Conservation (phyloP, 2,797 vertebrate genomes). For the Hypotaenidia okinawae region DNA sequence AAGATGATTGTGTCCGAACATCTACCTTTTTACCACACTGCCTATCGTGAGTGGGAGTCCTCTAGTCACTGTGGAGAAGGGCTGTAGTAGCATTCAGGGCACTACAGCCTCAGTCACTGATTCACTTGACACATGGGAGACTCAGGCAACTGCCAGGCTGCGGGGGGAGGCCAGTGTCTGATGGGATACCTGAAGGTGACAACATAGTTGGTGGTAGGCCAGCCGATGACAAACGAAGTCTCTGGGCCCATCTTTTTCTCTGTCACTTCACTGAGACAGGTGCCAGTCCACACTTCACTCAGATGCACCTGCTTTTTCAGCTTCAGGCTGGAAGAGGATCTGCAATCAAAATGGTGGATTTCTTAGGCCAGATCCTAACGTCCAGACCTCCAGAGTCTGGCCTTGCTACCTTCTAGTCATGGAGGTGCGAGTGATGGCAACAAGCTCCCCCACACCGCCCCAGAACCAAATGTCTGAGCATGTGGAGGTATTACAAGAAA, state of each 20-base stretch:
- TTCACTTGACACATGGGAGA: background rate
- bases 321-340: slow-evolving; percentile 82
- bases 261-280: slow-evolving; percentile 84
- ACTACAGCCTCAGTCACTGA: background rate
- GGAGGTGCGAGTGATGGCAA: background rate
- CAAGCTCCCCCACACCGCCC: background rate
- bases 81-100: background rate
- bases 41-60: background rate
- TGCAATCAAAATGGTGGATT: slow-evolving; percentile 12
- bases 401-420: background rate
- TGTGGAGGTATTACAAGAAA: background rate
- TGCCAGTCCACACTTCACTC: slow-evolving; percentile 85
- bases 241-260: slow-evolving; percentile 83
- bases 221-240: slow-evolving; percentile 89
- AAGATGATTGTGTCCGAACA: background rate
- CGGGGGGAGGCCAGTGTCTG: background rate
- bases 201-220: slow-evolving; percentile 89
- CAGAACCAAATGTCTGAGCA: background rate
- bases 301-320: slow-evolving; percentile 84
- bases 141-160: background rate
- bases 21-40: background rate
- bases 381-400: background rate
- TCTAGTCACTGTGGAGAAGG: background rate
- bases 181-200: slow-evolving; percentile 84
- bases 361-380: background rate